phyloP scores from a whole-genome alignment of 2,888 invertebrate species.

The Odontothrips loti region DNA sequence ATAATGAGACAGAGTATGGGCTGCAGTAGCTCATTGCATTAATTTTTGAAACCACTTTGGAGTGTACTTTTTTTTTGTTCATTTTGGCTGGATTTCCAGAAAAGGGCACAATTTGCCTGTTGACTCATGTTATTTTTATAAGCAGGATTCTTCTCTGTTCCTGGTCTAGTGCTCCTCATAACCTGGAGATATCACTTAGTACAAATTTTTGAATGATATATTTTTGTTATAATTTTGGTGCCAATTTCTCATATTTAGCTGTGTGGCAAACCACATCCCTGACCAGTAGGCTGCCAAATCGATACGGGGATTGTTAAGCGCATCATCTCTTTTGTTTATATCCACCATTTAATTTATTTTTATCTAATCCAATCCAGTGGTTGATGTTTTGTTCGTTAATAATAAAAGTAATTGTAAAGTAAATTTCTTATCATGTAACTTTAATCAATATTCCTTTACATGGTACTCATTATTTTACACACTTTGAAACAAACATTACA shows the following conservation, averaged over 20 bases:
- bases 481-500: conserved; percentile 1
- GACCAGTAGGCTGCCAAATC: neutral
- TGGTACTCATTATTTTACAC: neutral
- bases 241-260: neutral
- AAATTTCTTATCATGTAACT: neutral
- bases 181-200: neutral
- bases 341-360: neutral
- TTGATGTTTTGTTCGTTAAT: neutral
- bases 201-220: conserved; percentile 1
- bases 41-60: too few relatives aligned
- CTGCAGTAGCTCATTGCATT: too few relatives aligned
- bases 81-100: neutral
- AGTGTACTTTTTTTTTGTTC: neutral
- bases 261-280: neutral
- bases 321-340: neutral
- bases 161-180: neutral
- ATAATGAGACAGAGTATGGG: too few relatives aligned
- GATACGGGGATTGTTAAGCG: neutral
- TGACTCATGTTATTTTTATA: neutral
- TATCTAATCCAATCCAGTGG: neutral
- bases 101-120: neutral
- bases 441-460: neutral
- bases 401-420: neutral
- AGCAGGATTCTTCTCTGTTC: neutral
- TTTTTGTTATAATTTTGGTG: neutral